Evolutionary conservation across 2,113 vertebrate genomes (phyloP).

Genomic region (Stigmatopora argus): DNA sequence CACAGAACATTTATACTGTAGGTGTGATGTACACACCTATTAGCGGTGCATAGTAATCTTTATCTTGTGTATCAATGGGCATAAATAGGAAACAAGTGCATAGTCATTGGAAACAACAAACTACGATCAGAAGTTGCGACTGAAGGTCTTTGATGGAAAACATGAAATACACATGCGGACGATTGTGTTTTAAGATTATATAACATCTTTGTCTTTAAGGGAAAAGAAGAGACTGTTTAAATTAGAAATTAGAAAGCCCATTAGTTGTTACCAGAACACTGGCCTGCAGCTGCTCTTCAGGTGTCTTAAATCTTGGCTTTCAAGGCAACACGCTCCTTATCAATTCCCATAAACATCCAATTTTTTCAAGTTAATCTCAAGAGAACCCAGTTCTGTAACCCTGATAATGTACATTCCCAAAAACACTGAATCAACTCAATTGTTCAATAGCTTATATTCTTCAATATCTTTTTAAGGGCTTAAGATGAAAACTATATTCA

Average conservation of each 20-base stretch:
- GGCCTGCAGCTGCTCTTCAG: not conserved
- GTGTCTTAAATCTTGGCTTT: conserved; percentile 3
- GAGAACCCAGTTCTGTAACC: conserved; percentile 42
- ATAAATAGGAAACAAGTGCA: conserved; percentile 66
- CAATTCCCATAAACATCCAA: conserved; percentile 22
- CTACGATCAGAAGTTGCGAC: conserved; percentile 30
- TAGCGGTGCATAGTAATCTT: conserved; percentile 56
- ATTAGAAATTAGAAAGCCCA: conserved; percentile 6
- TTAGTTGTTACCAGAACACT: conserved; percentile 4
- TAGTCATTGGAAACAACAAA: conserved; percentile 55
- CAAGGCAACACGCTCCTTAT: conserved; percentile 20
- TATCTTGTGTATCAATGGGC: conserved; percentile 43
- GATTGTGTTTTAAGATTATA: not conserved
- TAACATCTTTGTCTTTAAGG: not conserved
- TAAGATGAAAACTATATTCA: conserved; percentile 41
- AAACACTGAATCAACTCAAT: conserved; percentile 26
- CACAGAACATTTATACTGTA: conserved; percentile 38
- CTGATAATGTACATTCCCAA: conserved; percentile 19
- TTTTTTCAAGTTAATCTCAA: conserved; percentile 31
- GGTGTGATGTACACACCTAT: conserved; percentile 33
- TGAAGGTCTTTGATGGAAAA: conserved; percentile 35
- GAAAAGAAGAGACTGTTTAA: not conserved
- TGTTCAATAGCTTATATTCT: conserved; percentile 53
- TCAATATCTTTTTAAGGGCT: conserved; percentile 37
- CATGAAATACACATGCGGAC: conserved; percentile 23